A percentile compares a stretch with the other conserved stretches of the same genome.
Conservation (phyloP, 2,113 vertebrate genomes). For the Trichechus manatus region DNA sequence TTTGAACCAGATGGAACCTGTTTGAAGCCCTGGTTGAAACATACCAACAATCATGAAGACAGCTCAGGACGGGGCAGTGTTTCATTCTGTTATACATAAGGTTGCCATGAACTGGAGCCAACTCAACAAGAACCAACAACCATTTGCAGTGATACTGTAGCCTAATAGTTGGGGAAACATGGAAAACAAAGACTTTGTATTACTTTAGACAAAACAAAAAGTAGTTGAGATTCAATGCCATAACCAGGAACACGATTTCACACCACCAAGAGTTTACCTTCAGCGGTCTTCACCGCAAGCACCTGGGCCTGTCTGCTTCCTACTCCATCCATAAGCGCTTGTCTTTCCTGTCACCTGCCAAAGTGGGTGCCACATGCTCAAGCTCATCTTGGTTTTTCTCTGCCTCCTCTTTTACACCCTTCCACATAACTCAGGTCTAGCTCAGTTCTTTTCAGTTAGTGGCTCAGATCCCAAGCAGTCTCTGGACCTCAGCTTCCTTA, state of each 20-base stretch:
- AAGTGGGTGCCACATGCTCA: neutral
- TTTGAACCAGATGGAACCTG: too few species aligned
- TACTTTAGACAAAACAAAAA: neutral
- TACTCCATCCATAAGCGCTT: neutral
- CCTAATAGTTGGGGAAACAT: neutral
- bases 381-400: too few species aligned
- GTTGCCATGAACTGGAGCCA: neutral
- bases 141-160: neutral
- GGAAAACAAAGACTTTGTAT: neutral
- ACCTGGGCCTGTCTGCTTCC: too few species aligned
- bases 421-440: neutral
- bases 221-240: neutral
- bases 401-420: fast-evolving
- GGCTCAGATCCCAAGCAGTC: neutral
- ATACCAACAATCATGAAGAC: neutral
- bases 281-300: too few species aligned
- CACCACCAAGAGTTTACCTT: neutral
- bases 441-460: neutral
- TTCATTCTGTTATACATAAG: neutral
- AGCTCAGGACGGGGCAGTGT: too few species aligned
- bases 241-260: neutral
- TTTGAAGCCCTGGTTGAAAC: neutral
- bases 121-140: neutral
- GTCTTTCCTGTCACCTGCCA: neutral
- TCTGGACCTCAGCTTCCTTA: neutral